Percentiles rank a stretch among this genome's conserved stretches.
phyloP scores from a whole-genome alignment of 1,140 invertebrate species.

The Dufourea novaeangliae region DNA sequence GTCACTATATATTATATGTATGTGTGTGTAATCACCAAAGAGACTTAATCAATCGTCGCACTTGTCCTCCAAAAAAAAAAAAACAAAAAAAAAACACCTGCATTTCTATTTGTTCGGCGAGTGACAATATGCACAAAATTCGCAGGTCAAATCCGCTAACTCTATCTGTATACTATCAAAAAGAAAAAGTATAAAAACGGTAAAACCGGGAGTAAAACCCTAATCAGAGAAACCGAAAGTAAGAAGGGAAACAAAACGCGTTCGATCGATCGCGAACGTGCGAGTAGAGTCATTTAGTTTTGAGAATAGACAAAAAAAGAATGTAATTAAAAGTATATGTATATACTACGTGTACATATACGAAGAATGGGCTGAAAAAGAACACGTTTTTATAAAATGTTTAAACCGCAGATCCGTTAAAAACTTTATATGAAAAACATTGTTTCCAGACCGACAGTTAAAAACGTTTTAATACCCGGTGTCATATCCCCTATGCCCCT shows the following conservation, averaged over 20 bases:
- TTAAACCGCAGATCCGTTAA: conserved; percentile 69
- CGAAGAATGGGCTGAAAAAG: conserved; percentile 57
- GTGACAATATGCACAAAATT: conserved; percentile 46
- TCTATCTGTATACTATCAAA: no score
- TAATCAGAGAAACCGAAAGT: not conserved
- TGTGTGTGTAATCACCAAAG: conserved; percentile 42
- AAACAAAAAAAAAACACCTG: conserved; percentile 7
- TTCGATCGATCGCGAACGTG: conserved; percentile 67
- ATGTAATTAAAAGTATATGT: conserved; percentile 3
- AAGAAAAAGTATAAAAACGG: no score
- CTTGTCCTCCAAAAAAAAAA: conserved; percentile 34
- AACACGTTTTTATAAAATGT: conserved; percentile 43
- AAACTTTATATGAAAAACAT: conserved; percentile 78
- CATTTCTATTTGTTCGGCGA: conserved; percentile 50
- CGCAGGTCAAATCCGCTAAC: not conserved
- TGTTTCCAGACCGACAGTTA: conserved; percentile 82
- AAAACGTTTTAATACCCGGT: conserved; percentile 82
- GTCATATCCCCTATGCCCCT: conserved; percentile 79
- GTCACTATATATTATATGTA: conserved; percentile 16
- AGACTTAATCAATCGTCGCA: conserved; percentile 54
- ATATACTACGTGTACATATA: conserved; percentile 1
- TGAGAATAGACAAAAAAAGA: conserved; percentile 7
- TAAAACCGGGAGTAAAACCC: not conserved
- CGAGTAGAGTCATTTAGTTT: conserved; percentile 28
- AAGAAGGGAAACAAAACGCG: conserved; percentile 32